Conservation (phyloP, 2,113 vertebrate genomes). For the Lycaon pictus region DNA sequence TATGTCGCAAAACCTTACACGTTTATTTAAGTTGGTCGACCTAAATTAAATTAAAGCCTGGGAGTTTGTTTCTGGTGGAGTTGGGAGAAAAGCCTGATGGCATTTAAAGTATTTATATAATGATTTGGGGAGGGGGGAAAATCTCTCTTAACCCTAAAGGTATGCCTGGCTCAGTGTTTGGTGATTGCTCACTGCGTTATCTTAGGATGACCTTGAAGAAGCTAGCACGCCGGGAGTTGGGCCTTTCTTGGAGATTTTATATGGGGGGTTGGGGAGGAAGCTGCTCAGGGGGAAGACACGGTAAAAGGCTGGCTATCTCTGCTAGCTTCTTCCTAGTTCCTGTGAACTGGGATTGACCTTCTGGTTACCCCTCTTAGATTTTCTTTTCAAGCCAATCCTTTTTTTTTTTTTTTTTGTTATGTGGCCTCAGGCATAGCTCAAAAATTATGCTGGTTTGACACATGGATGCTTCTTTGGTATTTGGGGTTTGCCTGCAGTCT, state of each 20-base stretch:
- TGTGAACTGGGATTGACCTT: conserved; percentile 71
- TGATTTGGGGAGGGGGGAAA: not conserved
- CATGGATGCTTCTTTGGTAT: conserved; percentile 81
- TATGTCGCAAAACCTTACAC: conserved; percentile 44
- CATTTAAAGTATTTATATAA: not conserved
- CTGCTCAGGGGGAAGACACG: not conserved
- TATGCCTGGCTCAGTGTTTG: not conserved
- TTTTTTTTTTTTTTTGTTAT: not conserved
- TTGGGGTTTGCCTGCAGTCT: conserved; percentile 77
- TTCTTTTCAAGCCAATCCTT: conserved; percentile 59
- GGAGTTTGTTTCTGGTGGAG: conserved; percentile 36
- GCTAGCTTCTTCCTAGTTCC: not conserved
- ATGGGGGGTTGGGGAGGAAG: not conserved
- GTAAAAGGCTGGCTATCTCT: not conserved
- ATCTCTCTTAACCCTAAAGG: not conserved
- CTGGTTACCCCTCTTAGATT: conserved; percentile 47
- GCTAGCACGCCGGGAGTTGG: not conserved
- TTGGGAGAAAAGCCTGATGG: not conserved
- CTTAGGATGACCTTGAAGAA: conserved; percentile 66
- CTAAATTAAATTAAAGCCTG: not conserved
- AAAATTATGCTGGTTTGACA: conserved; percentile 76
- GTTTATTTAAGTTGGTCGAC: conserved; percentile 6
- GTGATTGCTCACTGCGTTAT: conserved; percentile 1
- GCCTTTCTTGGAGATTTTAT: conserved; percentile 29
- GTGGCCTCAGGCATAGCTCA: conserved; percentile 70